Conservation (phyloP, 2,113 vertebrate genomes). For the Aldabrachelys gigantea region DNA sequence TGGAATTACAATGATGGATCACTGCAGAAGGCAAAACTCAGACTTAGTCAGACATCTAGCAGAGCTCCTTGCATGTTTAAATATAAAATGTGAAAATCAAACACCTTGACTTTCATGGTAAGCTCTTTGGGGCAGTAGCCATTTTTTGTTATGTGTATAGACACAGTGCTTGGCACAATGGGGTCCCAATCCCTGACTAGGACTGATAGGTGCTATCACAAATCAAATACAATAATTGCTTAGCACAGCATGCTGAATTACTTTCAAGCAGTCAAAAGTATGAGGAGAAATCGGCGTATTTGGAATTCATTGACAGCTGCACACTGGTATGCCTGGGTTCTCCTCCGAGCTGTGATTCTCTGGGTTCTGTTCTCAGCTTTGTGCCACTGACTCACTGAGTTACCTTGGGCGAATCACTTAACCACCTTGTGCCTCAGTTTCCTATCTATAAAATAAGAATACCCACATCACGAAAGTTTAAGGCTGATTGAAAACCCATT, state of each 20-base stretch:
- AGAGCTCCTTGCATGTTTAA: neutral
- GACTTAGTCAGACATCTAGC: neutral
- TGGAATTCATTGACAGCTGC: neutral
- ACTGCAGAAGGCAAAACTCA: neutral
- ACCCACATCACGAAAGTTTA: neutral
- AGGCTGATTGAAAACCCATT: neutral
- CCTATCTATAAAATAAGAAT: neutral
- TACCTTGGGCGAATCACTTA: neutral
- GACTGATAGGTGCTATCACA: neutral
- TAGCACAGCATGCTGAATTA: neutral
- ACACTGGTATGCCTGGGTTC: neutral
- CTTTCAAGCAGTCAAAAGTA: neutral
- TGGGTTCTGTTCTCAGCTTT: neutral
- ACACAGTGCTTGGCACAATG: neutral
- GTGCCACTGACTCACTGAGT: neutral
- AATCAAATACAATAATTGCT: neutral
- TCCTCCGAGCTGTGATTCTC: neutral
- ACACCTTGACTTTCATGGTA: neutral
- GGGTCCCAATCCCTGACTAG: neutral
- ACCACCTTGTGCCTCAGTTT: neutral
- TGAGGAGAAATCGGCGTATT: neutral
- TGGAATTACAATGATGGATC: neutral
- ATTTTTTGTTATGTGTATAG: neutral
- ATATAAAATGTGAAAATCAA: neutral
- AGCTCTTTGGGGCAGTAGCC: neutral